Base-by-base conservation (phyloP, 2,888 invertebrate genomes). In the Lycocerus yunnanus region DNA sequence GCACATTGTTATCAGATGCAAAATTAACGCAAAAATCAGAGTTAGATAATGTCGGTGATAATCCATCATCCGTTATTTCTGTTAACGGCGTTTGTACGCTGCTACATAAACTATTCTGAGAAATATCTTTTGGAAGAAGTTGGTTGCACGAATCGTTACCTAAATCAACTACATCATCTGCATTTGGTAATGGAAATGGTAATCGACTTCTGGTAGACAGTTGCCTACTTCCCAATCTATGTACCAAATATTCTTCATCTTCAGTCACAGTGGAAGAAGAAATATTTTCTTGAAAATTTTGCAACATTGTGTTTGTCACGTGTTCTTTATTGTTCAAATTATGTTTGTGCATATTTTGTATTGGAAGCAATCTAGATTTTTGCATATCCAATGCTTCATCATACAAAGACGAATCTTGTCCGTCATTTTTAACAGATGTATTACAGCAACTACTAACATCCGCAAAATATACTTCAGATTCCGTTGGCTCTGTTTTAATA, bases 361-460 rank as follows among this genome's bases (percentile, higher is more conserved):
- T 72, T 3, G 85, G 85, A 71, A 86, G 83, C n/a, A 87, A 72
- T 67, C 86, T 81, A 5, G 85, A 83, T 78, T 85, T 85, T 74
- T 86, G 85, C 9, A 81, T 79, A 68, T 89, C 89, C 14, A 89
- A 81, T 11, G 90, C 90, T 80, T 90, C 88, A 79, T 90, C 90
- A 79, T 91, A 90, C 58, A 90, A 86, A 20, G 90, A 89, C 11
- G 90, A 90, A 79, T 90, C 90, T 8, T 89, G 89, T 0, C 90
- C 90, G 75, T 88, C 88, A 79, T 88, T 88, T 73, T 87, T 82
- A 0, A 93, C 90, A 3, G 93, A 93, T 67, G 93, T 92, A 82
- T 93, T 93, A 82, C 95, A 95, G 82, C 95, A 95, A 74, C 94
- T 94, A 20, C 95, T 95, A 0, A 95, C 95, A 80, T 95, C 95